phyloP scores from a whole-genome alignment of 1,140 invertebrate species.

The Brachionus koreanus region DNA sequence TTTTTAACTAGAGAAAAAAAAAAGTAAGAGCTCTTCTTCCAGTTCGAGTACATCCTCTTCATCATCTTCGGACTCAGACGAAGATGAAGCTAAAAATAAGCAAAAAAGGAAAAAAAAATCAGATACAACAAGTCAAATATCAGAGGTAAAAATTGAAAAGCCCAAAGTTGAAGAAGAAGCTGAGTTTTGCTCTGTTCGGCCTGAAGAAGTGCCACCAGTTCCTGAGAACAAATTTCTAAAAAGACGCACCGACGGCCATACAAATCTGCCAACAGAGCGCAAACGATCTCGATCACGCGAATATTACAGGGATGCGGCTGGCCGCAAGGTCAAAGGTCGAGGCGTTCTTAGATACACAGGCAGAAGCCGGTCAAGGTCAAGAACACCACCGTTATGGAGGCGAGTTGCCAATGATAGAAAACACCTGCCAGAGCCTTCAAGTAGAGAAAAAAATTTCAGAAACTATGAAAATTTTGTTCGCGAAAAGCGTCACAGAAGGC shows the following conservation, averaged over 20 bases:
- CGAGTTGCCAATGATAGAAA: background rate
- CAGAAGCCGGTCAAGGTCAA: conserved; percentile 21
- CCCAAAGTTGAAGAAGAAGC: background rate
- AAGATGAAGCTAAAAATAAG: background rate
- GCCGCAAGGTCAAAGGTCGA: conserved; percentile 38
- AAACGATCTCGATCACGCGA: background rate
- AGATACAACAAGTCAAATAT: background rate
- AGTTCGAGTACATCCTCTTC: background rate
- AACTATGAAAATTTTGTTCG: conserved; percentile 19
- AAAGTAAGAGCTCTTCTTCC: background rate
- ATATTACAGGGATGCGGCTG: background rate
- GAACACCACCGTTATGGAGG: conserved; percentile 23
- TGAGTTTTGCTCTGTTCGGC: background rate
- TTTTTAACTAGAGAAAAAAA: conserved; percentile 19
- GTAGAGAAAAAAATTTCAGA: background rate
- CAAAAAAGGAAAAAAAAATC: background rate
- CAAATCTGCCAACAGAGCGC: background rate
- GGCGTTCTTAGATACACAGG: background rate
- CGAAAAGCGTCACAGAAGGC: background rate
- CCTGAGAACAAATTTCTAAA: conserved; percentile 34
- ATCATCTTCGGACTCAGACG: background rate
- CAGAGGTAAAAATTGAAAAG: background rate
- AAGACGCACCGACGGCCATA: background rate
- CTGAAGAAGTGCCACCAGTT: conserved; percentile 35
- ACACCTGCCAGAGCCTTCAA: background rate